Percentiles rank a stretch among this genome's conserved stretches.
These are phyloP conservation scores for Linepithema humile DNA, from an alignment of 1,140 invertebrate genomes.

Conservation along the genomic window DNA sequence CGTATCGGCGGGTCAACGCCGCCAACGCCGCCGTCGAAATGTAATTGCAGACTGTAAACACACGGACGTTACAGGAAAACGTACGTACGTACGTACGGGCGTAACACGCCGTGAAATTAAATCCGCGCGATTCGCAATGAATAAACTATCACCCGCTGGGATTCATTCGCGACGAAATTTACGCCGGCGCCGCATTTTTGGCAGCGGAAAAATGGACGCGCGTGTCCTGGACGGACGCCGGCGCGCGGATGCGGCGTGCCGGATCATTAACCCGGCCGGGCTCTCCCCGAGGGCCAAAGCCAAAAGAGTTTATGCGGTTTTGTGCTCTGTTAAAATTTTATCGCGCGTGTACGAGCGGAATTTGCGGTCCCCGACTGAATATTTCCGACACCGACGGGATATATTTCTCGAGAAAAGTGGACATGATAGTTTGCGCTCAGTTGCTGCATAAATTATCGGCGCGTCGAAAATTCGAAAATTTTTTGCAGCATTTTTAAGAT, in stretches of 20 bases:
- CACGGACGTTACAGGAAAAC: background rate
- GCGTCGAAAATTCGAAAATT: background rate
- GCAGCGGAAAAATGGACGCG: background rate
- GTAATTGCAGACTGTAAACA: constrained; percentile 72
- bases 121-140: constrained; percentile 69
- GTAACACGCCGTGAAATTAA: constrained; percentile 72
- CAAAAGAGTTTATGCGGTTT: background rate
- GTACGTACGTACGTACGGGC: background rate
- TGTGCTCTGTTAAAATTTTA: constrained; percentile 48
- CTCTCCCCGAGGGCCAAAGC: background rate
- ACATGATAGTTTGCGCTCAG: constrained; percentile 15
- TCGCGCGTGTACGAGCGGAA: constrained; percentile 23
- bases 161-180: constrained; percentile 54
- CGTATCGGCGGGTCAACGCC: background rate
- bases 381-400: constrained; percentile 31
- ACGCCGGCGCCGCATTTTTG: constrained; percentile 44
- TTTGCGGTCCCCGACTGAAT: constrained; percentile 14
- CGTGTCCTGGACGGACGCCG: constrained; percentile 25
- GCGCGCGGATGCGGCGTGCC: background rate
- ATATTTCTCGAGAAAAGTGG: constrained; percentile 39
- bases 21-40: constrained; percentile 38
- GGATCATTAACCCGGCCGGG: constrained; percentile 54
- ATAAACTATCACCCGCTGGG: constrained; percentile 68
- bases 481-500: background rate
- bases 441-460: constrained; percentile 22